Evolutionary conservation across 2,888 invertebrate genomes (phyloP), one percentile per base, ranked within the genome.

Genomic region (Branchipolynoe longqiensis): DNA sequence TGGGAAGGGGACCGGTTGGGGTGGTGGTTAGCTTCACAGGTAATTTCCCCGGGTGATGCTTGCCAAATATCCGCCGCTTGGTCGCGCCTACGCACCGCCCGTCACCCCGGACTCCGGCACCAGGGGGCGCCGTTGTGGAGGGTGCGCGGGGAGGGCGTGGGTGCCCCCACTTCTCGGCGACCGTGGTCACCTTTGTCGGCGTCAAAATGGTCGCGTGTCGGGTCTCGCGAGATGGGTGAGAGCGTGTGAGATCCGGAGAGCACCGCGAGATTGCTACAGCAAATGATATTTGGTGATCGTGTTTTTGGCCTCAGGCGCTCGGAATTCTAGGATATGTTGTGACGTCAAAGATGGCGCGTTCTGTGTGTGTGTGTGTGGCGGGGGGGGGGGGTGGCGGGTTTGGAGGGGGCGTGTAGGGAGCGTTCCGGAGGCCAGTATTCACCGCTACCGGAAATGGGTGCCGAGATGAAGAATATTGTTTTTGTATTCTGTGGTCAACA

Each of bases 201-300:
- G 0, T 4, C 22, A 6, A 69, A 69, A 69, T 69, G 36, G 69
- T 38, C 69, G 38, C 69, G 36, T 69, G 69, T 33, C 69, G 3
- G n/a, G 8, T 48, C 69, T 36, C 38, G 38, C 69, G 69, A 6
- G 38, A 33, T 22, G 69, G 38, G 38, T 38, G 69, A 69, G 69
- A 69, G 8, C 2, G 8, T 22, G 6, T 38, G 69, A 69, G 69
- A 69, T n/a, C 22, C 4, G 25, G 62, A 62, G 62, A 25, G 36
- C 69, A 18, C 38, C 4, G 69, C 36, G 69, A 69, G 69, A 69
- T 69, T 69, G 69, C 69, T 69, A 14, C 69, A 36, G 69, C 36
- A 69, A 69, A 69, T 69, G 69, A 69, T 69, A 69, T 69, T 69
- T 69, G 69, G 69, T 36, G 69, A 69, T 69, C 36, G 12, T 33